These are phyloP conservation scores for Ciconia nigra DNA, from an alignment of 2,797 vertebrate genomes.

Conservation along the genomic window DNA sequence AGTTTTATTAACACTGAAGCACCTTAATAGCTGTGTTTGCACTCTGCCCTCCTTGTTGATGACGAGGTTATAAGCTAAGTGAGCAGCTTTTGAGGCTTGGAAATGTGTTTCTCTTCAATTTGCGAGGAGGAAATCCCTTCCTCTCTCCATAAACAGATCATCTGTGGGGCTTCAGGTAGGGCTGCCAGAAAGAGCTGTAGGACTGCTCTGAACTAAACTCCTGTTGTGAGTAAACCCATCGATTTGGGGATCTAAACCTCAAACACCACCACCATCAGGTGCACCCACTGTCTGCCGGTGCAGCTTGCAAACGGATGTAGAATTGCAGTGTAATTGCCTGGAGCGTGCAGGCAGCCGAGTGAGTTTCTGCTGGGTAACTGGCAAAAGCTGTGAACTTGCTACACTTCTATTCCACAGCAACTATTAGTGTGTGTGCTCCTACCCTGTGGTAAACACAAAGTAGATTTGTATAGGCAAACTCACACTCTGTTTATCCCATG, in stretches of 20 bases:
- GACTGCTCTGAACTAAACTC: background rate
- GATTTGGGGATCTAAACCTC: background rate
- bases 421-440: background rate
- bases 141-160: conserved; percentile 5
- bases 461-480: background rate
- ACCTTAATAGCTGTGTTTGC: background rate
- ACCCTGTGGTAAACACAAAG: fast-evolving
- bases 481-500: background rate
- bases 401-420: background rate
- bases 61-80: background rate
- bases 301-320: background rate
- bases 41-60: background rate
- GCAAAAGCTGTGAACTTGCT: background rate
- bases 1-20: background rate
- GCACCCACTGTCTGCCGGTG: fast-evolving
- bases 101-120: background rate
- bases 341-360: fast-evolving
- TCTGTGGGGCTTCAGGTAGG: background rate
- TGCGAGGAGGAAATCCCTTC: background rate
- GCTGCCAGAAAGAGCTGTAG: background rate
- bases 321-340: background rate
- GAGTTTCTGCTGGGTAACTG: background rate
- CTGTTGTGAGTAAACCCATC: background rate
- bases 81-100: background rate
- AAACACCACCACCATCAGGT: fast-evolving